Evolutionary conservation across 1,140 invertebrate species (phyloP).

Genomic region (Armadillidium nasatum): DNA sequence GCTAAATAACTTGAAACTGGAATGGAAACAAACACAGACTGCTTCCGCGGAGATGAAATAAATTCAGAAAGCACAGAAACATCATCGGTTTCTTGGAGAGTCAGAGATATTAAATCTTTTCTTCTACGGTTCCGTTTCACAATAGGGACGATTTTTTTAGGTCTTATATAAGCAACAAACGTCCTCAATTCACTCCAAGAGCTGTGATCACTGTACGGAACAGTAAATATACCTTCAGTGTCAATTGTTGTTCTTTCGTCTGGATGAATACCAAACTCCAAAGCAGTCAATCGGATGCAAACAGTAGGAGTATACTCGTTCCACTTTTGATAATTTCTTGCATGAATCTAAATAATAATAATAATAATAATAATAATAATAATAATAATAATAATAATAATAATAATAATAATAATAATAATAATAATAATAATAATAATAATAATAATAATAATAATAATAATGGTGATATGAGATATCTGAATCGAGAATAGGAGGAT

Average conservation of each 20-base stretch:
- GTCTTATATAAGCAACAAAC: background rate
- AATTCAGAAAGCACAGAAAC: background rate
- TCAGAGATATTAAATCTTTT: background rate
- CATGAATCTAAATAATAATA: background rate
- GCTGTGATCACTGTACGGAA: background rate
- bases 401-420: background rate
- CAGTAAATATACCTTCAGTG: background rate
- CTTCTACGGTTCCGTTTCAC: background rate
- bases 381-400: background rate
- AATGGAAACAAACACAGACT: background rate
- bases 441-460: background rate
- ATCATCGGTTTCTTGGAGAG: background rate
- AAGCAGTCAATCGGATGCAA: background rate
- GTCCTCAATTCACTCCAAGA: background rate
- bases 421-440: background rate
- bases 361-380: background rate
- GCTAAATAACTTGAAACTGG: background rate
- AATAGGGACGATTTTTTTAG: background rate
- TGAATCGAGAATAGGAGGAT: background rate
- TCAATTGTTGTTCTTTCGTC: background rate
- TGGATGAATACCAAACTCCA: background rate
- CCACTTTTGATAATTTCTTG: background rate
- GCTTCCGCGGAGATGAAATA: background rate
- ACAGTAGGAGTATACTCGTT: background rate
- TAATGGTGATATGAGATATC: background rate